Percentiles rank a stretch among this genome's conserved stretches.
Conservation (phyloP, 2,113 vertebrate species). For the Calyptomena viridis region DNA sequence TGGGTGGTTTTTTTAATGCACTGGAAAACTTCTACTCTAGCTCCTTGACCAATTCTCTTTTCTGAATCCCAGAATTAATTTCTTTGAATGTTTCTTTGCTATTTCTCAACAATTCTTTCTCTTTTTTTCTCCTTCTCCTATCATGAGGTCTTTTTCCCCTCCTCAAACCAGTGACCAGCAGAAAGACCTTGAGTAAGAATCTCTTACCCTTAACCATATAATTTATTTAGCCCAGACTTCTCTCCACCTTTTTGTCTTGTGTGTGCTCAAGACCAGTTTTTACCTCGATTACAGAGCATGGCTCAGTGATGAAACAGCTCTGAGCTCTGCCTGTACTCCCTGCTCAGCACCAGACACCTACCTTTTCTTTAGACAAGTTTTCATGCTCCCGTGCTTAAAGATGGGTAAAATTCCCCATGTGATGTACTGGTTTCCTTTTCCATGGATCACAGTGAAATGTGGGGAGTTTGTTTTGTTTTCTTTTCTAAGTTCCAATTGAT, state of each 20-base stretch:
- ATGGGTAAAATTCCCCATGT: neutral
- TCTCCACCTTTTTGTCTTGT: neutral
- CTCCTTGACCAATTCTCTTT: neutral
- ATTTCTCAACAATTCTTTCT: neutral
- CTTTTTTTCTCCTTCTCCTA: neutral
- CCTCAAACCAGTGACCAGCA: neutral
- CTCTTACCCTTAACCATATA: neutral
- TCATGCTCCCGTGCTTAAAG: neutral
- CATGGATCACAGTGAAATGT: neutral
- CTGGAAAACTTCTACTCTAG: neutral
- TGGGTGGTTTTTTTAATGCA: rapidly evolving
- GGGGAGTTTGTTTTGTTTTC: neutral
- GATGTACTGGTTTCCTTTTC: neutral
- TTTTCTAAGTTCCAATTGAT: too few species aligned
- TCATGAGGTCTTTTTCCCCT: neutral
- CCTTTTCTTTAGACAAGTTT: neutral
- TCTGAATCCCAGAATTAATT: neutral
- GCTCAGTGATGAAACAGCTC: neutral
- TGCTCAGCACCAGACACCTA: too few species aligned
- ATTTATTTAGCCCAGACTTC: neutral
- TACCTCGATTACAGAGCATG: neutral
- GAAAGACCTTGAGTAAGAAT: neutral
- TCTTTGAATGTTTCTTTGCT: neutral
- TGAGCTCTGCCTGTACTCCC: too few species aligned
- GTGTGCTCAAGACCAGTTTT: neutral